Evolutionary conservation across 2,888 invertebrate genomes (phyloP).

Genomic region (Seira musarum): DNA sequence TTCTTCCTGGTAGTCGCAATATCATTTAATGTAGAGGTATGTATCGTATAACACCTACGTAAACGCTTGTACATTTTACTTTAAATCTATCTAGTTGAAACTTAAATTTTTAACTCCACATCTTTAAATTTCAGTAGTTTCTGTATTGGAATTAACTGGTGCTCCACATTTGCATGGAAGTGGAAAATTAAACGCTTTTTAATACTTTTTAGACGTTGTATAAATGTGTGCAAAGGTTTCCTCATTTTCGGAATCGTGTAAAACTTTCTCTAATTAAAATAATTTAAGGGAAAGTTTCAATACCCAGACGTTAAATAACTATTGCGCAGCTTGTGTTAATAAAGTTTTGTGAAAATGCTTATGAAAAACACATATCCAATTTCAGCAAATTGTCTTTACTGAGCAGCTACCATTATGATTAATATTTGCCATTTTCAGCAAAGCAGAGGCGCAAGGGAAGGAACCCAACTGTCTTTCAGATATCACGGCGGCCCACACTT

Average conservation of each 20-base stretch:
- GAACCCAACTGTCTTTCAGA: constrained; percentile 3
- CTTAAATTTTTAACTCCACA: no score
- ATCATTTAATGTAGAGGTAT: no score
- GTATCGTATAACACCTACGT: no score
- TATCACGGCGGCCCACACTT: background rate
- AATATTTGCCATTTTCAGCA: background rate
- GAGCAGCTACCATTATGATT: background rate
- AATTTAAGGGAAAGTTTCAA: background rate
- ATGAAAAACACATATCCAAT: background rate
- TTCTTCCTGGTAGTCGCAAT: no score
- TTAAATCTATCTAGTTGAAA: no score
- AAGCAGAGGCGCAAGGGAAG: background rate
- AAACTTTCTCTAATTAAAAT: constrained; percentile 1
- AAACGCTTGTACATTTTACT: no score
- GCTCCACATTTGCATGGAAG: no score
- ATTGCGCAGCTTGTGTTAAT: background rate
- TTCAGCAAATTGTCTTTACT: background rate
- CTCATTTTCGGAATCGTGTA: background rate
- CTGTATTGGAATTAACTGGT: no score
- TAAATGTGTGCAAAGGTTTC: no score
- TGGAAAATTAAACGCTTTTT: no score
- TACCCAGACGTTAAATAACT: background rate
- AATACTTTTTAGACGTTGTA: background rate
- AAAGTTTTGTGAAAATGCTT: background rate
- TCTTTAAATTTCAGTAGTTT: no score